Conservation (phyloP, 2,797 vertebrate genomes). For the Acipenser oxyrinchus region DNA sequence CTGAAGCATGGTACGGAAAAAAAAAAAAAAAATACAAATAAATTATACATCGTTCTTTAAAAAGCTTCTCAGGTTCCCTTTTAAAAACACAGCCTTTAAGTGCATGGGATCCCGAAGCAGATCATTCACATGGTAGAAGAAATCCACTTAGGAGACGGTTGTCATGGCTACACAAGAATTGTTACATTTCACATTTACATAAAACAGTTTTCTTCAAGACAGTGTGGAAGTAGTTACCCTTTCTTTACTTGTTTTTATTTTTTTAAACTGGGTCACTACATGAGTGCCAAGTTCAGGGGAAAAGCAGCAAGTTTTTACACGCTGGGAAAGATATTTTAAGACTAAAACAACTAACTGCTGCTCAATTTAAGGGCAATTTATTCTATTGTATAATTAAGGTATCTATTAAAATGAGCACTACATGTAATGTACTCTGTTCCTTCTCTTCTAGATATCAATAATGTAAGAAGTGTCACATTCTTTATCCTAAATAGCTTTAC, state of each 20-base stretch:
- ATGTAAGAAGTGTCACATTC: too few species aligned
- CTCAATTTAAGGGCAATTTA: background rate
- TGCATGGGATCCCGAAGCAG: slow-evolving; percentile 35
- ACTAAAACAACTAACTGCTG: background rate
- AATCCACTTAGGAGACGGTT: slow-evolving; percentile 50
- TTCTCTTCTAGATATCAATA: too few species aligned
- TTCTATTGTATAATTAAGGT: background rate
- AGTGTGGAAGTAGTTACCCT: slow-evolving; percentile 15
- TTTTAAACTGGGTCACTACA: slow-evolving; percentile 48
- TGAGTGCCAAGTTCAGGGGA: slow-evolving; percentile 8
- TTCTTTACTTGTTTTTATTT: slow-evolving; percentile 21
- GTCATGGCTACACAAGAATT: slow-evolving; percentile 27
- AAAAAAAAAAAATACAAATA: slow-evolving; percentile 59
- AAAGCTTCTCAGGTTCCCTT: slow-evolving; percentile 60
- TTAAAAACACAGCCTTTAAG: slow-evolving; percentile 36
- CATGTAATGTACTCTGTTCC: too few species aligned
- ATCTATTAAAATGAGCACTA: background rate
- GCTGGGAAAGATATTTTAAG: background rate
- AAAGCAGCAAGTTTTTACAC: slow-evolving; percentile 7
- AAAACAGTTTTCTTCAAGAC: slow-evolving; percentile 35
- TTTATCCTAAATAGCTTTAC: too few species aligned
- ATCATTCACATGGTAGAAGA: slow-evolving; percentile 32
- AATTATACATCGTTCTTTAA: slow-evolving; percentile 67
- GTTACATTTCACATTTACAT: slow-evolving; percentile 41
- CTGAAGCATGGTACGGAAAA: slow-evolving; percentile 31